Base-by-base conservation (phyloP, 1,140 invertebrate genomes). In the Drosophila gunungcola region DNA sequence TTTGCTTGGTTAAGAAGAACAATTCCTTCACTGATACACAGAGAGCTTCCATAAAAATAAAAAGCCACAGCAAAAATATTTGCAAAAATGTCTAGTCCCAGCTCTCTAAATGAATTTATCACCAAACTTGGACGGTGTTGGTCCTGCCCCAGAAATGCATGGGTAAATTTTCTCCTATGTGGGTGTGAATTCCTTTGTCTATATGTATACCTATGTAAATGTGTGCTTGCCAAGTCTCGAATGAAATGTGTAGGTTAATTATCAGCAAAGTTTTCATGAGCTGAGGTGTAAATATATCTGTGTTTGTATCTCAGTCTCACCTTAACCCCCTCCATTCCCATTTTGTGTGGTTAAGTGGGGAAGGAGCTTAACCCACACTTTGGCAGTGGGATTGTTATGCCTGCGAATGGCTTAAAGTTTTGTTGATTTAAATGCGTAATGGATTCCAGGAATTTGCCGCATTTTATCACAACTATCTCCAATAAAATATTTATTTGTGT, bases 81-180 rank as follows among this genome's bases (percentile, higher is more conserved):
- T 88, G 65, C 70, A 75, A 65, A 88, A 86, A 82, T 55, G 74
- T 88, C 75, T 86, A 57, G 62, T 79, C 67, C 76, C 62, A 54
- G 51, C 78, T 64, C 45, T 88, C 76, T 61, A 82, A 88, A 79
- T 88, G 75, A 86, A 79, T 88, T 88, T 86, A 86, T 88, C 73
- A 79, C 79, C 38, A 49, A 88, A 75, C 69, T 75, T 88, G 42
- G 46, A 46, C 54, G 57, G n/a, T 39, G 42, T 39, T 58, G 27
- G 43, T 56, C 42, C n/a, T n/a, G n/a, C n/a, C 42, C 64, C 36
- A 51, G 41, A 79, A 82, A 82, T 86, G 64, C 69, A 49, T 72
- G 78, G 78, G 78, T 58, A 68, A 78, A 75, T 69, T 69, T 62
- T 3, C 12, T 21, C 29, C 7, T 42, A 21, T 11, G 32, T 54